Conservation (phyloP, 2,113 vertebrate genomes). For the Podocnemis expansa region DNA sequence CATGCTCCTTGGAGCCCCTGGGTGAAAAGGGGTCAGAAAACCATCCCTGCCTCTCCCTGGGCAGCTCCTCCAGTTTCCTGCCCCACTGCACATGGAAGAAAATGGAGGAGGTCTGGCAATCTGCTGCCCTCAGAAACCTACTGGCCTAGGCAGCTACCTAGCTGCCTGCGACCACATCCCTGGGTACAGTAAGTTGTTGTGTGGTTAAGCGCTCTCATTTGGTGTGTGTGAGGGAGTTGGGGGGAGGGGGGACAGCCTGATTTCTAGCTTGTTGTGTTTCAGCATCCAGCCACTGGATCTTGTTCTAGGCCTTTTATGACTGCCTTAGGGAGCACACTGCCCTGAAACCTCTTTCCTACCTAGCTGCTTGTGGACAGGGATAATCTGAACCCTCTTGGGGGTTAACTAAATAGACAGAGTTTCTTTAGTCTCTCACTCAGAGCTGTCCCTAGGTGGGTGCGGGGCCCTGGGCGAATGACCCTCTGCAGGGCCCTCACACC, state of each 20-base stretch:
- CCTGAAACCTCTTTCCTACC: background rate
- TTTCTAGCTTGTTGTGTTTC: background rate
- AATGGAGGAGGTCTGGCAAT: background rate
- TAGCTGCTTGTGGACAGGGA: background rate
- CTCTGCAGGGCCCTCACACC: too few relatives aligned
- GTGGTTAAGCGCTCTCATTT: background rate
- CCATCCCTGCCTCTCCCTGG: background rate
- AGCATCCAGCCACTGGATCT: background rate
- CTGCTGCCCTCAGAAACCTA: background rate
- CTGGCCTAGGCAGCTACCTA: background rate
- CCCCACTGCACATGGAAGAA: background rate
- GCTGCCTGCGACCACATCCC: background rate
- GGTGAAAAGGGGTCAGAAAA: background rate
- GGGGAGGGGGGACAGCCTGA: too few relatives aligned
- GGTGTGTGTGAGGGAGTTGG: too few relatives aligned
- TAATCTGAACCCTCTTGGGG: background rate
- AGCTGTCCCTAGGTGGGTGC: too few relatives aligned
- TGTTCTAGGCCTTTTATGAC: background rate
- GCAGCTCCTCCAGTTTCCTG: background rate
- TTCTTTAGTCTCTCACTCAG: background rate
- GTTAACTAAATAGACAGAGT: background rate
- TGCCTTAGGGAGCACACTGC: background rate
- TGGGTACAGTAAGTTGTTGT: background rate
- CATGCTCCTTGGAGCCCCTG: background rate
- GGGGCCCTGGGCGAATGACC: too few relatives aligned